Evolutionary conservation across 2,113 vertebrate species (phyloP).

Genomic region (Sander lucioperca): DNA sequence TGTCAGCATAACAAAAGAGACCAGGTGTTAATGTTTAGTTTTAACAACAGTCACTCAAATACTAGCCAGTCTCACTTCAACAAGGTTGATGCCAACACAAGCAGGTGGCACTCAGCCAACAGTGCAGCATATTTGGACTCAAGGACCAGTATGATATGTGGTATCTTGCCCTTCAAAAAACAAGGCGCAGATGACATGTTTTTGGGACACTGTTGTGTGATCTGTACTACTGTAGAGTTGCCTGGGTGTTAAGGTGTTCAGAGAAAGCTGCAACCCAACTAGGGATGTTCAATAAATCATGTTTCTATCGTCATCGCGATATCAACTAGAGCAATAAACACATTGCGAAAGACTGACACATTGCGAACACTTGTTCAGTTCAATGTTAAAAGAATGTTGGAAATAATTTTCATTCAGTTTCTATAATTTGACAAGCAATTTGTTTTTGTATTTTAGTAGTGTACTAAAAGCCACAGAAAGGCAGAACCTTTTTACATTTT

Average conservation of each 20-base stretch:
- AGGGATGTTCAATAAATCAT: too few relatives aligned
- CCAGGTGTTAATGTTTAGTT: slow-evolving; percentile 53
- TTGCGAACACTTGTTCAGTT: too few relatives aligned
- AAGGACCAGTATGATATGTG: slow-evolving; percentile 23
- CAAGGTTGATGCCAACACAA: slow-evolving; percentile 37
- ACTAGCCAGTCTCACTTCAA: slow-evolving; percentile 31
- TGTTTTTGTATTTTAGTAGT: too few relatives aligned
- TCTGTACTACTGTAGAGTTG: background rate
- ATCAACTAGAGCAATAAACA: too few relatives aligned
- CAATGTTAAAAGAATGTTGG: too few relatives aligned
- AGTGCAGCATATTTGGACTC: slow-evolving; percentile 7
- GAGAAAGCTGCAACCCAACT: background rate
- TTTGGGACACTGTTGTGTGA: slow-evolving; percentile 7
- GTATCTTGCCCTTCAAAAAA: slow-evolving; percentile 56
- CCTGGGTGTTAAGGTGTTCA: slow-evolving; percentile 27
- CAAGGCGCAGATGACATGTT: slow-evolving; percentile 19
- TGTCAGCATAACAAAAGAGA: slow-evolving; percentile 52
- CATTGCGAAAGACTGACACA: too few relatives aligned
- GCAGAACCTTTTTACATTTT: too few relatives aligned
- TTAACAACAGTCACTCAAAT: slow-evolving; percentile 55
- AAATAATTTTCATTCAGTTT: too few relatives aligned
- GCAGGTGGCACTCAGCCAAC: slow-evolving; percentile 50
- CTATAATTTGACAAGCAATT: too few relatives aligned
- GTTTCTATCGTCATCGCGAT: too few relatives aligned
- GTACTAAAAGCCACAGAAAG: too few relatives aligned